Evolutionary conservation across 2,797 vertebrate species (phyloP), one percentile per base, ranked within the genome.

Genomic region (Urophycis tenuis): DNA sequence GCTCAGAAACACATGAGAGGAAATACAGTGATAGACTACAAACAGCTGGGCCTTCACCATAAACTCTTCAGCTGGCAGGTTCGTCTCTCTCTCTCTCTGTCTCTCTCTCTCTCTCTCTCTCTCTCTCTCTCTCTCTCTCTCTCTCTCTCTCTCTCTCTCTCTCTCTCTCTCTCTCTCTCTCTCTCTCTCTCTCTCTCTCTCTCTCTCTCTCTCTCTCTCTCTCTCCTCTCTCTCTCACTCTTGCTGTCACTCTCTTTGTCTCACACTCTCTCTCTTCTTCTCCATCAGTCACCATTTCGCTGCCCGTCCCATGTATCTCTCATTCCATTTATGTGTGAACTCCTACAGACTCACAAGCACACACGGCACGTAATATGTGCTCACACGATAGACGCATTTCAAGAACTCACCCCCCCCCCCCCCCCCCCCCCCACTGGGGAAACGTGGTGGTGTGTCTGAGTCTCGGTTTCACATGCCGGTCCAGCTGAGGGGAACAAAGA

Each of bases 21-120:
- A 35, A 96, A 96, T 33, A 1, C 79, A 1, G 88, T 94, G 79
- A 97, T 98, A 0, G 95, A 99, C 88, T 98, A 99, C 91, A 94
- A 85, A 49, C 97, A 97, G 88, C 92, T 98, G 84, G 96, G 96
- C 39, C 92, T 99, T 34, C 87, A 90, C 41, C 94, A 93, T 87
- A 93, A 94, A 81, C 92, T 99, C 45, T 91, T 91, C 72, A 92
- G 91, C 71, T 98, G 96, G 96, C 95, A 98, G 96, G 96, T 98
- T 25, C 45, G 79, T 32, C 45, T 39, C 49, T 35, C 41, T 36
- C 22, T 36, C 79, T 25, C 11, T 41, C n/a, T 74, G 5, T 41
- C 19, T 39, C 39, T 31, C 70, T 74, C 36, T 76, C 19, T 72
- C 9, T 12, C 33, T n/a, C 17, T 35, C 5, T 35, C 12, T 34